Evolutionary conservation across 2,113 vertebrate genomes (phyloP).

Genomic region (Plectropomus leopardus): DNA sequence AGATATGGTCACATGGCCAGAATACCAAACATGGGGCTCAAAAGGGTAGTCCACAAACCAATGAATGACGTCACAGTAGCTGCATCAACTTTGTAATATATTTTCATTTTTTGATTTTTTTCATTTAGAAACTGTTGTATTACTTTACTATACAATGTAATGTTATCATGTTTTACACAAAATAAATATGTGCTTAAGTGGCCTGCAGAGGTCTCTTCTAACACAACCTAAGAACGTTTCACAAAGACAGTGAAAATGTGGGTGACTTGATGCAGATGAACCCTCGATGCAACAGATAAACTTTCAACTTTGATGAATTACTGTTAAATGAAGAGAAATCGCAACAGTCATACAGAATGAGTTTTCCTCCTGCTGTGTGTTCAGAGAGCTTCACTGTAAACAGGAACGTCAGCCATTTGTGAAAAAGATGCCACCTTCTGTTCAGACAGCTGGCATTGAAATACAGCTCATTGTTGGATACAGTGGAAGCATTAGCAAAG

Average conservation of each 20-base stretch:
- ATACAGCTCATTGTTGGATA: neutral
- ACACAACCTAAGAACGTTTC: neutral
- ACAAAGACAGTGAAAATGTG: neutral
- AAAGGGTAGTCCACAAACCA: no score
- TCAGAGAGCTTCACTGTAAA: slow-evolving; percentile 2
- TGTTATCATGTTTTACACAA: no score
- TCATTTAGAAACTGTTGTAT: no score
- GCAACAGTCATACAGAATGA: neutral
- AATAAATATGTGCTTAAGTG: no score
- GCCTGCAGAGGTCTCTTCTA: neutral
- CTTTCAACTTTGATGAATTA: neutral
- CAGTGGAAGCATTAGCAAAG: slow-evolving; percentile 35
- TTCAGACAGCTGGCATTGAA: slow-evolving; percentile 49
- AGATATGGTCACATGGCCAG: no score
- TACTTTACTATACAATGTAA: no score
- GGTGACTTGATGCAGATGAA: neutral
- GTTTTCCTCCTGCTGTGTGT: slow-evolving; percentile 2
- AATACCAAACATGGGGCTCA: no score
- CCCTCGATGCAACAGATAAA: neutral
- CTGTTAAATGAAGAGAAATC: neutral
- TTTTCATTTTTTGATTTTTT: no score
- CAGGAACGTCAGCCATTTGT: slow-evolving; percentile 1
- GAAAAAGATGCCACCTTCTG: slow-evolving; percentile 46
- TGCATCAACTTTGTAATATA: no score
- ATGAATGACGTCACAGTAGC: no score